Percentiles rank a stretch among this genome's conserved stretches.
Conservation (phyloP, 2,113 vertebrate species). For the Grammomys surdaster region DNA sequence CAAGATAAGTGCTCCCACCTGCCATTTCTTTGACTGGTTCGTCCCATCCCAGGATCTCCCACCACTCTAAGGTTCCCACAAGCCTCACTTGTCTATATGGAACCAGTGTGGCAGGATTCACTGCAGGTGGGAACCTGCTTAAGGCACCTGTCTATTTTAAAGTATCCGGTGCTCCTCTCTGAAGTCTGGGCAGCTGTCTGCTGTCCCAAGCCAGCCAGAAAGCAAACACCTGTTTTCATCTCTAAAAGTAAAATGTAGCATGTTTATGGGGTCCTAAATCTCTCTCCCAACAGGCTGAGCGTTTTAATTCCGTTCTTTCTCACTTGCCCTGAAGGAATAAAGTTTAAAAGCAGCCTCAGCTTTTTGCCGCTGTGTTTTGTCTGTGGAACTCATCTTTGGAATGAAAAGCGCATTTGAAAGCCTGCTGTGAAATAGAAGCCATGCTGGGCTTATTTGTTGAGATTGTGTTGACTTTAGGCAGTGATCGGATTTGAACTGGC, state of each 20-base stretch:
- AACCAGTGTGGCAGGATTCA: neutral
- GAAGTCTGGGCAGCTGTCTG: neutral
- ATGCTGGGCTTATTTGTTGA: neutral
- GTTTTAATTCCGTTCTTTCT: slow-evolving; percentile 1
- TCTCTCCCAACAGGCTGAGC: neutral
- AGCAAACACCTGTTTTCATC: slow-evolving; percentile 1
- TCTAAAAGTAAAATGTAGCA: neutral
- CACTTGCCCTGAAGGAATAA: neutral
- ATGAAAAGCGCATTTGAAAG: neutral
- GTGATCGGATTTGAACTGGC: neutral
- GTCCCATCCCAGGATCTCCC: neutral
- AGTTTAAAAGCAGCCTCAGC: neutral
- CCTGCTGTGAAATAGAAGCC: neutral
- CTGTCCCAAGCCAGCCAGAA: neutral
- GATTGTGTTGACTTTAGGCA: neutral
- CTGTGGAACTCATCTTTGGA: neutral
- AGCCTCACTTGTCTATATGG: neutral
- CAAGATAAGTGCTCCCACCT: fast-evolving
- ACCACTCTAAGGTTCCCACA: fast-evolving
- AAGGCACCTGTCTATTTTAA: neutral
- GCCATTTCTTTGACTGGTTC: neutral
- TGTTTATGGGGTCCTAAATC: neutral
- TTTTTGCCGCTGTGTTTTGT: neutral
- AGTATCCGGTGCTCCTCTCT: neutral
- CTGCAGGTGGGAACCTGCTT: neutral